Base-by-base conservation (phyloP, 2,797 vertebrate species). In the Myripristis jacobus region DNA sequence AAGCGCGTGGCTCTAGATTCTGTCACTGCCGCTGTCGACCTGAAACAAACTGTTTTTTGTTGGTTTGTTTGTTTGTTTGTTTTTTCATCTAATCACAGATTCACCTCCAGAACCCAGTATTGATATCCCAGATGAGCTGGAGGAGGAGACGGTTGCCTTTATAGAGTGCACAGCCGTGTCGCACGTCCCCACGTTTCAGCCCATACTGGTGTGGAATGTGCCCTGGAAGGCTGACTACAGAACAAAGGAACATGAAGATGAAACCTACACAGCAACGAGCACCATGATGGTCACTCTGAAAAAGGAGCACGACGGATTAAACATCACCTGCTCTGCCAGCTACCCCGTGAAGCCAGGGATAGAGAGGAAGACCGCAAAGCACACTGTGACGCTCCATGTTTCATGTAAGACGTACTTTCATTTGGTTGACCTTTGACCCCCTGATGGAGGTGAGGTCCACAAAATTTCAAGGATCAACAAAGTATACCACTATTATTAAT, bases 91-190 rank as follows among this genome's bases (percentile, higher is more conserved):
- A 24, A 70, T 12, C 9, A 13, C 79, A 91, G 88, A 83, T 61
- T 51, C 44, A 66, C 69, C 84, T 52, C 44, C n/a, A 0, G 69
- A 0, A 0, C 87, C 86, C 46, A 65, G 0, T 0, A 57, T 88
- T 5, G 3, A 58, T 0, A 24, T 73, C 58, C 2, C 66, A 52
- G 76, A 41, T 57, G 48, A 46, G 18, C 56, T 66, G 27, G 75
- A n/a, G 66, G 82, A 73, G 68, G 59, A 29, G 2, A 12, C 36
- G 34, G 53, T 29, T 3, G 70, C 90, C 46, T 73, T 13, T 62
- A 27, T 93, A 12, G 87, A 24, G 56, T 91, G 90, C 75, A 81
- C 84, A 74, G 88, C 87, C 75, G 1, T 21, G n/a, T n/a, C n/a
- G n/a, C 54, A 80, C 76, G 91, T 66, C 91, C 87, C 36, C 51